Evolutionary conservation across 2,888 invertebrate species (phyloP).

Genomic region (Anticlea derivata): DNA sequence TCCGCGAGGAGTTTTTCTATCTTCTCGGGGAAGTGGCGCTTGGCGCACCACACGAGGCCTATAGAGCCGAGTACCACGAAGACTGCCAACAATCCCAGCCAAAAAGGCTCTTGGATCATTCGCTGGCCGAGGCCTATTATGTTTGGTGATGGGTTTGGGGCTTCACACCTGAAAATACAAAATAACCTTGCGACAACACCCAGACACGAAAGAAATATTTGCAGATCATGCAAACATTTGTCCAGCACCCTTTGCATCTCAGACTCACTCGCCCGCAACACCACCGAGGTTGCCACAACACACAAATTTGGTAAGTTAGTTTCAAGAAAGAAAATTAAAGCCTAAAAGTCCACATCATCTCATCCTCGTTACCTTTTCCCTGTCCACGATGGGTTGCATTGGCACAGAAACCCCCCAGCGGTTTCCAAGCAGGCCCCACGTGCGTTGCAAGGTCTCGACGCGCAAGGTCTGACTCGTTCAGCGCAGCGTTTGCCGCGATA

Average conservation of each 20-base stretch:
- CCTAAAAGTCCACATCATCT: no score
- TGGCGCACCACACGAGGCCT: constrained; percentile 92
- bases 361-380: constrained; percentile 82
- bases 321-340: no score
- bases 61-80: constrained; percentile 91
- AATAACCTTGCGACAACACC: no score
- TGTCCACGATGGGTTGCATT: constrained; percentile 90
- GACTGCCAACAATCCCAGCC: constrained; percentile 94
- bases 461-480: constrained; percentile 87
- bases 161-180: constrained; percentile 86
- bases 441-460: constrained; percentile 88
- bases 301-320: no score
- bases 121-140: constrained; percentile 87
- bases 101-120: constrained; percentile 94
- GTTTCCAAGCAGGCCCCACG: constrained; percentile 89
- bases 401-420: constrained; percentile 87
- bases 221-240: no score
- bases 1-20: constrained; percentile 92
- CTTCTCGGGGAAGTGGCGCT: constrained; percentile 93
- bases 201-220: no score
- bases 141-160: constrained; percentile 82
- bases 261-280: no score
- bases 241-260: no score
- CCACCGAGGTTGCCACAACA: no score
- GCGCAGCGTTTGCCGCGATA: constrained; percentile 88